Evolutionary conservation across 2,113 vertebrate species (phyloP), one percentile per base, ranked within the genome.

Genomic region (Pelecanoides urinatrix): DNA sequence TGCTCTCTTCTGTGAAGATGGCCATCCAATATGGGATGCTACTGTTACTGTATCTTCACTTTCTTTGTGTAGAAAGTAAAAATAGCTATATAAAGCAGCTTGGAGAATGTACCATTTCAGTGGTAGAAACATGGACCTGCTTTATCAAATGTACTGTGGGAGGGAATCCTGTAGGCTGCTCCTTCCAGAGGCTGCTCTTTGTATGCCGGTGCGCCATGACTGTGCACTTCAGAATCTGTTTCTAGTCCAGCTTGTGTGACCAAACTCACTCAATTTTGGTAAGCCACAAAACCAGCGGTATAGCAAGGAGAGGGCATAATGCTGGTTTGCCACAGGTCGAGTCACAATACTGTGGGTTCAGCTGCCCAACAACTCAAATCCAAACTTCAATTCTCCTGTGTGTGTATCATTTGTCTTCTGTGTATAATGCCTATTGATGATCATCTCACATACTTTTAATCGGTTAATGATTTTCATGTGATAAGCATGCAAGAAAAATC

Each of bases 221-320:
- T 44, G 32, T 42, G 29, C 5, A 1, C 56, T 45, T 58, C 38
- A 42, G 16, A 26, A 71, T 44, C 30, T 49, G 3, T 40, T 63
- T 75, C 30, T 53, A 36, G 56, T 80, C 62, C 50, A 49, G 26
- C 34, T 53, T 1, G 1, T 42, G 25, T 75, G 38, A 59, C 36
- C 25, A 36, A 26, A 34, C 13, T 58, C 61, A 26, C 10, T 44
- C 29, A 8, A 6, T 22, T 38, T 59, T 63, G 38, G 15, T 65
- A 53, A 74, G 55, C 61, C 9, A 34, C 49, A 59, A 32, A 79
- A 23, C n/a, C 44, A 26, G 49, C 16, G 11, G 15, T 12, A 10
- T 7, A 7, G 11, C 27, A 45, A 36, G 55, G 38, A 59, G 30
- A 49, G 14, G 16, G n/a, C 12, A 2, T 68, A 36, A 14, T 0